A percentile compares a stretch with the other conserved stretches of the same genome.
Evolutionary conservation across 2,113 vertebrate species (phyloP).

Genomic region (Pao palembangensis): DNA sequence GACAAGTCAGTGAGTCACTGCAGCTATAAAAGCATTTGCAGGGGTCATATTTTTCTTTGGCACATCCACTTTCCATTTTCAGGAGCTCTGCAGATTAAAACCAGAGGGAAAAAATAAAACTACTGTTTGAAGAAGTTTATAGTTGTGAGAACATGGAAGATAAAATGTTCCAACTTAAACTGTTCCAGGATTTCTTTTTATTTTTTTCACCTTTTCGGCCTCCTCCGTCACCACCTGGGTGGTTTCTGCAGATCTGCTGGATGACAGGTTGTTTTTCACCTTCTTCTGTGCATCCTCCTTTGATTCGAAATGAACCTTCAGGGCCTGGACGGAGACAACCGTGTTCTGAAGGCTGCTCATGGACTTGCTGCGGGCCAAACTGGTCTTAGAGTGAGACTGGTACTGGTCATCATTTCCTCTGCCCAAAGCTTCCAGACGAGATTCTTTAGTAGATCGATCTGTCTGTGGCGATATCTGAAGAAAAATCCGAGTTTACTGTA

Average conservation of each 20-base stretch:
- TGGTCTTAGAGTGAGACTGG: conserved; percentile 8
- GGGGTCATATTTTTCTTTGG: too few relatives aligned
- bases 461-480: conserved; percentile 20
- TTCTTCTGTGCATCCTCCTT: conserved; percentile 18
- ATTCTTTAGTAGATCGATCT: conserved; percentile 6
- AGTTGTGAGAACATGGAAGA: too few relatives aligned
- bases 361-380: conserved; percentile 57
- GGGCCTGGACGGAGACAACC: conserved; percentile 29
- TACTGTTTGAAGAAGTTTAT: too few relatives aligned
- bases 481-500: not conserved
- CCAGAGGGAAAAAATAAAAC: too few relatives aligned
- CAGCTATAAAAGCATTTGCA: too few relatives aligned
- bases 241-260: not conserved
- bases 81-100: too few relatives aligned
- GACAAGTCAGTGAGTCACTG: too few relatives aligned
- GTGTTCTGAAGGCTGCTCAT: conserved; percentile 44
- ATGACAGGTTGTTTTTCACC: not conserved
- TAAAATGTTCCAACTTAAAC: too few relatives aligned
- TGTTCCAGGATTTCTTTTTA: too few relatives aligned
- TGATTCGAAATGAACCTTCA: conserved; percentile 66
- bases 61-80: too few relatives aligned
- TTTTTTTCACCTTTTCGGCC: too few relatives aligned
- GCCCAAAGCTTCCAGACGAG: not conserved
- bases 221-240: not conserved
- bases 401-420: conserved; percentile 13